Base-by-base conservation (phyloP, 2,888 invertebrate species). In the Pinctada fucata region DNA sequence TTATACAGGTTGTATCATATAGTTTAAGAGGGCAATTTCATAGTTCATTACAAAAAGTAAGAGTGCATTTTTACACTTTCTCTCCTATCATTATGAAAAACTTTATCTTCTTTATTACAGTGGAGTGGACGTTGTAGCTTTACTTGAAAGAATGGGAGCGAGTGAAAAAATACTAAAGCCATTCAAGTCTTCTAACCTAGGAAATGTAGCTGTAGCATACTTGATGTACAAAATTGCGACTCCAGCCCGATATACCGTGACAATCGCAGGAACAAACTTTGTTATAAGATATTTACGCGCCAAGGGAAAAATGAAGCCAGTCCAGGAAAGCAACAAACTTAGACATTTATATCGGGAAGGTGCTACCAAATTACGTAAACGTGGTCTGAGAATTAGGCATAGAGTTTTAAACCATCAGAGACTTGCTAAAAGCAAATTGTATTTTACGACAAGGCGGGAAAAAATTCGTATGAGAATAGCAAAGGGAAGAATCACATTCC, bases 201-300 rank as follows among this genome's bases (percentile, higher is more conserved):
- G 99, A 10, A 96, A 97, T 92, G 93, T 97, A 91, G 99, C 99
- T 6, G 94, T 98, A 63, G 95, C 98, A 0, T 97, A 97, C 93
- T 96, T 97, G 66, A 94, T 98, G 87, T 99, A 99, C 93, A 99
- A 99, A 94, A 94, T 99, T 85, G 95, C 95, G 50, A 97, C 98
- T 6, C 99, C 99, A 2, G 92, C 96, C 13, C 94, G 99, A 86
- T 99, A 98, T 93, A 96, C 97, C n/a, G 95, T 97, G 1, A 99
- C 98, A 72, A 92, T 98, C 5, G 96, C 96, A 86, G 96, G 97
- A 69, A 97, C 98, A 45, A 97, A 97, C 31, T 92, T 96, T 90
- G 95, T 96, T 5, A 97, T 98, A 79, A 96, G 95, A 88, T 96
- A 95, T 89, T 93, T 98, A 84, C 95, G 95, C 86, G 94, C 95